phyloP scores from a whole-genome alignment of 1,140 invertebrate species.

The Brachionus asplanchnoidis region DNA sequence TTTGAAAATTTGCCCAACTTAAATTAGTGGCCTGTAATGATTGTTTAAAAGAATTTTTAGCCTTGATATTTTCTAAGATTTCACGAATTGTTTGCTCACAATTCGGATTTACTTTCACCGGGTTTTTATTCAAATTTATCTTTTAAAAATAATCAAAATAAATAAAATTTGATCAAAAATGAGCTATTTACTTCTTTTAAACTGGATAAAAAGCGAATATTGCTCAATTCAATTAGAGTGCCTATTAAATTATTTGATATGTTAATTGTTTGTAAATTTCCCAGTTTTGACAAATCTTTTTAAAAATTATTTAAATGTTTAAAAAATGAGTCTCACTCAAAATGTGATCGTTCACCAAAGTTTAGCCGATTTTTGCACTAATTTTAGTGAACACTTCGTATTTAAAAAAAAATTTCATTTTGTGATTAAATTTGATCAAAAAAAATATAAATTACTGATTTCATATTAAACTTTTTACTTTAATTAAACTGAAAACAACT shows the following conservation, averaged over 20 bases:
- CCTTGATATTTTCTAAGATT: neutral
- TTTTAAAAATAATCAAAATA: neutral
- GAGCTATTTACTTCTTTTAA: neutral
- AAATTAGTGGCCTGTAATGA: neutral
- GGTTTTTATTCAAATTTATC: constrained; percentile 4
- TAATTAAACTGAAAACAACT: too few relatives aligned
- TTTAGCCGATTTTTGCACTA: too few relatives aligned
- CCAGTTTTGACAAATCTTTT: neutral
- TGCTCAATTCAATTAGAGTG: neutral
- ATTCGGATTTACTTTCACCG: constrained; percentile 12
- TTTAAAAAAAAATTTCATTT: too few relatives aligned
- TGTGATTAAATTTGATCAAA: too few relatives aligned
- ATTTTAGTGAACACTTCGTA: too few relatives aligned
- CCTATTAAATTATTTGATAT: neutral
- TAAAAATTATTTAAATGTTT: too few relatives aligned
- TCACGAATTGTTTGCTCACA: neutral
- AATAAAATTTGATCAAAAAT: neutral
- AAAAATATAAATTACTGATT: too few relatives aligned
- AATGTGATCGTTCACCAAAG: too few relatives aligned
- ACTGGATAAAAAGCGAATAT: neutral
- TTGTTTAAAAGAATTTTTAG: neutral
- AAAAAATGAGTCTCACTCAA: too few relatives aligned
- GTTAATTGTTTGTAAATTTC: neutral
- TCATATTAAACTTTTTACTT: too few relatives aligned
- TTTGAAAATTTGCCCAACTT: neutral